These are phyloP conservation scores for Nomada flava DNA, from an alignment of 2,888 invertebrate species.

Conservation along the genomic window DNA sequence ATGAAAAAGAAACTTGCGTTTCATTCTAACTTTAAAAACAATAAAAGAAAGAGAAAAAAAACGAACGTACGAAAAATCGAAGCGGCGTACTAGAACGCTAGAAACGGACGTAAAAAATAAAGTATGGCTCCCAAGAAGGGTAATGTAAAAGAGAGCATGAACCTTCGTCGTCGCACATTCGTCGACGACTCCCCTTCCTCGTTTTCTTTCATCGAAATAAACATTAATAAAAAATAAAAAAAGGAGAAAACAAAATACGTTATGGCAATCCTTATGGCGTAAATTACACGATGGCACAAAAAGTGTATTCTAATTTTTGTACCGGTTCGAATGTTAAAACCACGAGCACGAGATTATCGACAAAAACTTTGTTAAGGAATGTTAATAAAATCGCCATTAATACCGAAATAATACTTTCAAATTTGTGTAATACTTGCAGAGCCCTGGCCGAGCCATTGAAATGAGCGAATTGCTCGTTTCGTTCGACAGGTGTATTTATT, in stretches of 20 bases:
- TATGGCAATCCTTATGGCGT: constrained; percentile 76
- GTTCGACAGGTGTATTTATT: background rate
- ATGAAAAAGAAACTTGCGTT: constrained; percentile 19
- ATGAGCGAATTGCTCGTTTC: background rate
- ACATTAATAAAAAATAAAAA: constrained; percentile 17
- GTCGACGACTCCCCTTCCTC: background rate
- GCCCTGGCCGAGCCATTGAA: background rate
- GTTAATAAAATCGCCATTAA: background rate
- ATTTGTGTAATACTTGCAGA: background rate
- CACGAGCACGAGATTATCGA: constrained; percentile 4
- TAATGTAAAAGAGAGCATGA: constrained; percentile 1
- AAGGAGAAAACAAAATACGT: constrained; percentile 50
- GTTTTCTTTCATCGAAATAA: constrained; percentile 3
- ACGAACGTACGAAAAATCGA: constrained; percentile 26
- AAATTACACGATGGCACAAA: constrained; percentile 68
- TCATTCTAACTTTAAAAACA: constrained; percentile 23
- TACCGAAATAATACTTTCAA: constrained; percentile 19
- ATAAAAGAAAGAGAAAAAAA: background rate
- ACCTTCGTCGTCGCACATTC: background rate
- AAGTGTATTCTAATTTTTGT: constrained; percentile 41
- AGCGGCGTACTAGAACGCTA: constrained; percentile 22
- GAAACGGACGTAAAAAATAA: constrained; percentile 55
- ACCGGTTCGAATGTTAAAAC: constrained; percentile 34
- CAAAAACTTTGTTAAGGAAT: constrained; percentile 23
- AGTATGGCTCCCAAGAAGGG: constrained; percentile 51